Conservation (phyloP, 2,888 invertebrate genomes). For the Ethmia dodecea region DNA sequence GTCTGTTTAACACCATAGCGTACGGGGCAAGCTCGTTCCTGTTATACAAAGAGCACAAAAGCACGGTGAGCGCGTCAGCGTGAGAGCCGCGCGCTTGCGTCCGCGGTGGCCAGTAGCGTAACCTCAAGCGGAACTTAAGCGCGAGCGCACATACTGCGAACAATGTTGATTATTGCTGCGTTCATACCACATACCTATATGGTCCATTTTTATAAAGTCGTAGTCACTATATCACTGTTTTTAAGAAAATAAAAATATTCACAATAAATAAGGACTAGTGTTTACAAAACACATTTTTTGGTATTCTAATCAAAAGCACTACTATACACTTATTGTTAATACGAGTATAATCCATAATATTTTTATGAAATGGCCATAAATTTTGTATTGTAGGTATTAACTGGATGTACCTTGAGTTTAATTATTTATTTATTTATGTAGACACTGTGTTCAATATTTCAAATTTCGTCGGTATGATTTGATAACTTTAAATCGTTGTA, state of each 20-base stretch:
- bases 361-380: slow-evolving; percentile 27
- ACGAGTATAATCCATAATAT: not conserved
- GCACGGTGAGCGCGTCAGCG: slow-evolving; percentile 27
- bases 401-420: no score
- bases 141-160: slow-evolving; percentile 3
- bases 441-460: slow-evolving; percentile 11
- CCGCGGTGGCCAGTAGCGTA: slow-evolving; percentile 14
- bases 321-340: slow-evolving; percentile 2
- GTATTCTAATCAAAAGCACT: slow-evolving; percentile 3
- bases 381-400: slow-evolving; percentile 23
- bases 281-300: not conserved
- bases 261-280: not conserved
- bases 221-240: slow-evolving; percentile 2
- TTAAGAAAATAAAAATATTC: not conserved
- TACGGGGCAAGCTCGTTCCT: slow-evolving; percentile 88
- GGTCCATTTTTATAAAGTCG: slow-evolving; percentile 6
- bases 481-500: not conserved
- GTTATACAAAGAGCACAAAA: slow-evolving; percentile 85
- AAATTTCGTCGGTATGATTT: slow-evolving; percentile 1
- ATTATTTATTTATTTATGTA: no score
- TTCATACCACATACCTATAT: not conserved
- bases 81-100: slow-evolving; percentile 11
- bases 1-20: slow-evolving; percentile 87
- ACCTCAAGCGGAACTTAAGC: slow-evolving; percentile 18
- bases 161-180: slow-evolving; percentile 2